A percentile compares a stretch with the other conserved stretches of the same genome.
These are phyloP conservation scores for Tetramorium bicarinatum DNA, from an alignment of 2,888 invertebrate genomes.

Conservation along the genomic window DNA sequence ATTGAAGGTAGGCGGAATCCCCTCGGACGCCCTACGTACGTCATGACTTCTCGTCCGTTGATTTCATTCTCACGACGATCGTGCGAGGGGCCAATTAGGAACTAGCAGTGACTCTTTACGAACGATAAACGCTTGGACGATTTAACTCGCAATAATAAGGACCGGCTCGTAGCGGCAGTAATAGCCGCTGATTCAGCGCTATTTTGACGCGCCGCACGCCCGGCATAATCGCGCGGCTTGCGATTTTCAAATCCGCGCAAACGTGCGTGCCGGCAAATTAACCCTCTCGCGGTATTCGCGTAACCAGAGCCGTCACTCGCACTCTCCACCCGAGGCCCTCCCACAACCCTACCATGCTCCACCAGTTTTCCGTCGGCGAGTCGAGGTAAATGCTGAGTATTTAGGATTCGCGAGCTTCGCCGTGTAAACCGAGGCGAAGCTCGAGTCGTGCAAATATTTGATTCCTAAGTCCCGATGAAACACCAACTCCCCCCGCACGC, in stretches of 20 bases:
- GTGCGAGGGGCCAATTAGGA: constrained; percentile 71
- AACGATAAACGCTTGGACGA: constrained; percentile 74
- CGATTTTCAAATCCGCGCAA: constrained; percentile 75
- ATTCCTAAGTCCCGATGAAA: constrained; percentile 78
- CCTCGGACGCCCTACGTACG: constrained; percentile 3
- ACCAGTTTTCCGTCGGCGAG: constrained; percentile 62
- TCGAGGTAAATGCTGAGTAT: constrained; percentile 77
- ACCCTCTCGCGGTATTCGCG: constrained; percentile 62
- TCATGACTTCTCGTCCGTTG: constrained; percentile 29
- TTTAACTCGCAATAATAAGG: constrained; percentile 78
- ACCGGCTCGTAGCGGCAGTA: constrained; percentile 62
- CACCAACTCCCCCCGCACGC: constrained; percentile 53
- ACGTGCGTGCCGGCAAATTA: constrained; percentile 74
- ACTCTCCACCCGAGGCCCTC: constrained; percentile 3
- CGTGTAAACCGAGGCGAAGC: constrained; percentile 75
- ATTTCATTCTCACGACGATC: constrained; percentile 70
- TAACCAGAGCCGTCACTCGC: constrained; percentile 48
- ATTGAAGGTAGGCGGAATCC: constrained; percentile 21
- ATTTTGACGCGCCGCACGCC: constrained; percentile 66
- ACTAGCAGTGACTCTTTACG: constrained; percentile 68
- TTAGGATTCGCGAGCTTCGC: constrained; percentile 77
- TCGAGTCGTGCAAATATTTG: constrained; percentile 75
- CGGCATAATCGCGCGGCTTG: constrained; percentile 73
- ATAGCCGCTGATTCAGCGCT: constrained; percentile 75
- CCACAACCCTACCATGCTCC: not conserved